phyloP scores from a whole-genome alignment of 2,797 vertebrate genomes.

The Anguilla marmorata region DNA sequence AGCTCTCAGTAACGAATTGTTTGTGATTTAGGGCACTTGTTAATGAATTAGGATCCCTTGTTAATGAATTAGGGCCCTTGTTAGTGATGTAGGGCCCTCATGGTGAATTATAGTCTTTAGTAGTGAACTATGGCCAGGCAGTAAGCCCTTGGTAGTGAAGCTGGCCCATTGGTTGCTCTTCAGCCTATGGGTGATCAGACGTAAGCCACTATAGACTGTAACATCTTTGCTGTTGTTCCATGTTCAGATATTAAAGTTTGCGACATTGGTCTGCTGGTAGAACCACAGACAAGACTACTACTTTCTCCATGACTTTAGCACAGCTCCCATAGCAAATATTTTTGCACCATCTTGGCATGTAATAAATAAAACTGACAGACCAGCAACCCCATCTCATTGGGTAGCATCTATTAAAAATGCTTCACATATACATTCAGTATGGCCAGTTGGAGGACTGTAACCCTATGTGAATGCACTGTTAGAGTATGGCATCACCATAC shows the following conservation, averaged over 20 bases:
- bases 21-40: too few relatives aligned
- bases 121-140: not conserved
- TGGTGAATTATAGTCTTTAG: not conserved
- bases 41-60: not conserved
- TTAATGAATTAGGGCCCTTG: not conserved
- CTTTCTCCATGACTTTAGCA: not conserved
- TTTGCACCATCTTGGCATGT: too few relatives aligned
- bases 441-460: not conserved
- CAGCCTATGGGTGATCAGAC: not conserved
- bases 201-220: not conserved
- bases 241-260: not conserved
- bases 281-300: not conserved
- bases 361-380: not conserved
- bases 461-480: not conserved
- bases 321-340: not conserved
- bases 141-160: not conserved
- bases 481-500: not conserved
- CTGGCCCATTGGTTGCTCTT: not conserved
- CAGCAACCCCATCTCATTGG: not conserved
- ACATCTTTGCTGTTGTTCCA: not conserved
- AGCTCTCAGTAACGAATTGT: too few relatives aligned
- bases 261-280: not conserved
- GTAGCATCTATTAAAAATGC: not conserved
- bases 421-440: not conserved
- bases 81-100: not conserved